Percentiles rank a stretch among this genome's conserved stretches.
These are phyloP conservation scores for Diorhabda carinulata DNA, from an alignment of 1,140 invertebrate genomes.

Conservation along the genomic window DNA sequence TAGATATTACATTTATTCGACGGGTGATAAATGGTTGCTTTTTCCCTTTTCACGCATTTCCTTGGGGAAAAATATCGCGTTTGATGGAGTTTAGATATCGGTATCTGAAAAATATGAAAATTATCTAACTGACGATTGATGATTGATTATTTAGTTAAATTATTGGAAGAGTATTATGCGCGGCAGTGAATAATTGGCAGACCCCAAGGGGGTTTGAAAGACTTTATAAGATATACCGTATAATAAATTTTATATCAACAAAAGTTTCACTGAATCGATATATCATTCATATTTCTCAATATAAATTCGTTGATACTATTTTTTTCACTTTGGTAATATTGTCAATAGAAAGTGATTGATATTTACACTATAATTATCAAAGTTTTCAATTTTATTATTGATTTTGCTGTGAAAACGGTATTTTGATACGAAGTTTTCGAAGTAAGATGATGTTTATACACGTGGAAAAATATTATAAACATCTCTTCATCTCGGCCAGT, in stretches of 20 bases:
- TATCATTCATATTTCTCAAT: too few relatives aligned
- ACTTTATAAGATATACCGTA: background rate
- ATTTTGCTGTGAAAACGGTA: too few relatives aligned
- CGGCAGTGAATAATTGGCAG: background rate
- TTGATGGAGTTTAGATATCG: constrained; percentile 14
- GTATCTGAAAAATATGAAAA: constrained; percentile 11
- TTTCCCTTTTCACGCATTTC: constrained; percentile 1
- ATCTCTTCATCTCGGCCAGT: too few relatives aligned
- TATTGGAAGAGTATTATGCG: background rate
- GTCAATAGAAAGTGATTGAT: too few relatives aligned
- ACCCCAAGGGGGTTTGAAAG: background rate
- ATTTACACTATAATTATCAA: too few relatives aligned
- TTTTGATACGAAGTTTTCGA: too few relatives aligned
- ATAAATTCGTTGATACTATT: too few relatives aligned
- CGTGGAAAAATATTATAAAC: too few relatives aligned
- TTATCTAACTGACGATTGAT: constrained; percentile 13
- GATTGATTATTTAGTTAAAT: constrained; percentile 16
- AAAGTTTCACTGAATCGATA: too few relatives aligned
- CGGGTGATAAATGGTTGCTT: constrained; percentile 26
- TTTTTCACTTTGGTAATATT: too few relatives aligned
- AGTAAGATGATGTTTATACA: too few relatives aligned
- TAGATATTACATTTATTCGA: constrained; percentile 27
- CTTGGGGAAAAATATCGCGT: constrained; percentile 1
- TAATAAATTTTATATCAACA: background rate
- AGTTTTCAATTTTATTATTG: too few relatives aligned